Evolutionary conservation across 1,140 invertebrate genomes (phyloP).

Genomic region (Drosophila athabasca): DNA sequence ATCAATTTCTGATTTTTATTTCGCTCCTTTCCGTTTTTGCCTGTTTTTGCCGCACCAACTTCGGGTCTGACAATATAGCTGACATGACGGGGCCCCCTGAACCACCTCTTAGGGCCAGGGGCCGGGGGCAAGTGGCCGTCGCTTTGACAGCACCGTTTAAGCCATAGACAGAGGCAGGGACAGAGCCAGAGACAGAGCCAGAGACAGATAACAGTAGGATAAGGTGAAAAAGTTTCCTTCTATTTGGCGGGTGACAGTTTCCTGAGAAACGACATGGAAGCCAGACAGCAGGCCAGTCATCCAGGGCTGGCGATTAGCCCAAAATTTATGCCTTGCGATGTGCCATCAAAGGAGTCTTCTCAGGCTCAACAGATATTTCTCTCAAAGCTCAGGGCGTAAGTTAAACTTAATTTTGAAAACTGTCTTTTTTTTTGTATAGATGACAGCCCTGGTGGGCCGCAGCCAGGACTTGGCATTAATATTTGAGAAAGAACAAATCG

Average conservation of each 20-base stretch:
- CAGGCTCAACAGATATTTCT: no score
- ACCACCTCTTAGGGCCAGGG: no score
- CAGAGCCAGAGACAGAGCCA: constrained; percentile 11
- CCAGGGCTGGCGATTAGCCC: constrained; percentile 13
- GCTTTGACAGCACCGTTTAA: constrained; percentile 73
- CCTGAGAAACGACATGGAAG: constrained; percentile 22
- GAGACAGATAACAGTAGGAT: constrained; percentile 11
- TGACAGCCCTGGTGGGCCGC: constrained; percentile 27
- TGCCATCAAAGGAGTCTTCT: not conserved
- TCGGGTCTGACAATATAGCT: constrained; percentile 24
- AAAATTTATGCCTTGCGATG: not conserved
- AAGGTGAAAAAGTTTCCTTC: constrained; percentile 27
- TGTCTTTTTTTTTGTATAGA: not conserved
- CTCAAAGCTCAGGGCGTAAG: not conserved
- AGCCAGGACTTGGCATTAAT: constrained; percentile 54
- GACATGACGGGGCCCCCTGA: constrained; percentile 20
- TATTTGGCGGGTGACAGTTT: constrained; percentile 57
- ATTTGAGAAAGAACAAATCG: constrained; percentile 39
- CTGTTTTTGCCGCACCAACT: constrained; percentile 4
- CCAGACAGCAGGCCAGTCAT: not conserved
- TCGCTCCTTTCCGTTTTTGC: constrained; percentile 2
- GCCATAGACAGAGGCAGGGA: not conserved
- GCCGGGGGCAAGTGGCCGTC: constrained; percentile 60
- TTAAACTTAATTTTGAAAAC: not conserved
- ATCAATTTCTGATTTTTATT: constrained; percentile 73